Base-by-base conservation (phyloP, 2,113 vertebrate genomes). In the Platichthys stellatus region DNA sequence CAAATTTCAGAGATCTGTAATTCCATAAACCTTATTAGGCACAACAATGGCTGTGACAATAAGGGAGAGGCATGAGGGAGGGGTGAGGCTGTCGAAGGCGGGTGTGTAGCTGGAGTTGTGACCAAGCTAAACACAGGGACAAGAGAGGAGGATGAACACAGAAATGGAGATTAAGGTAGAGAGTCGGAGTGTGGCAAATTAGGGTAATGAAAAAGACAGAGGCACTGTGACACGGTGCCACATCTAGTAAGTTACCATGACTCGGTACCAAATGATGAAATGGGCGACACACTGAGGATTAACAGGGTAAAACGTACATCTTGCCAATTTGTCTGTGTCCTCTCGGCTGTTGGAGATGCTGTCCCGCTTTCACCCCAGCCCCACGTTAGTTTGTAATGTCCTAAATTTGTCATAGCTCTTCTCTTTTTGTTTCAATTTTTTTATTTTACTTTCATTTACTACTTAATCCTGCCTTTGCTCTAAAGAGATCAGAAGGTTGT, bases 1-100 rank as follows among this genome's bases (percentile, higher is more conserved):
- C 91, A 92, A 91, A 92, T 94, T 93, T 91, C 87, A 87, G 88
- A 93, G 87, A 90, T 90, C 82, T 92, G 90, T 92, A 92, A 91
- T 92, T 91, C 88, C 80, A 90, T 90, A 92, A 92, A 92, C 80
- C 88, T 90, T 93, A 93, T 90, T 92, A 92, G 76, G 86, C 82
- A 87, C 81, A 89, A 91, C 86, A 89, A 89, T 85, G 83, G 73
- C 63, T 63, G 79, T 83, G 67, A 76, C 80, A 82, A 82, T 86
- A 63, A 82, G 87, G 88, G 83, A 67, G 71, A 74, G 56, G 83
- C 51, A 69, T 1, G 68, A 65, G 47, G 66, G 63, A 72, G 69
- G 40, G 73, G 63, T 9, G 76, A 18, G 67, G 28, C 72, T 66
- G 13, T 75, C 17, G 63, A 2, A 0, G 18, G 12, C 12, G 45